These are phyloP conservation scores for Fabriciana adippe DNA, from an alignment of 2,888 invertebrate species.

Conservation along the genomic window DNA sequence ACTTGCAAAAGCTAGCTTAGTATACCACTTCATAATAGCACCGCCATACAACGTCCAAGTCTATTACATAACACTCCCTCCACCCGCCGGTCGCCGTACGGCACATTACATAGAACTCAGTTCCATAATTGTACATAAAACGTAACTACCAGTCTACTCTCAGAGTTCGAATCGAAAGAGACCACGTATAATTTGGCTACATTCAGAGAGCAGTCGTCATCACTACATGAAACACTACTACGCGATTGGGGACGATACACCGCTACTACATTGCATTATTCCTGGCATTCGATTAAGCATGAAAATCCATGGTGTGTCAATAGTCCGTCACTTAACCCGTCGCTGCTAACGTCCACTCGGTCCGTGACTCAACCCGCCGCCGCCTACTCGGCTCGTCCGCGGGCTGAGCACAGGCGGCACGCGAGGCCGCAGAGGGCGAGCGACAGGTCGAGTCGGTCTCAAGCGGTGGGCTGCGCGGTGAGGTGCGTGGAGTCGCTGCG, in stretches of 20 bases:
- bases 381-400: conserved; percentile 4
- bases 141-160: conserved; percentile 28
- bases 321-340: neutral
- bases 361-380: neutral
- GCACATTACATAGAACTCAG: conserved; percentile 33
- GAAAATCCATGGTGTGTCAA: neutral
- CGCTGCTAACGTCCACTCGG: too few species aligned
- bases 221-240: conserved; percentile 34
- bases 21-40: conserved; percentile 76
- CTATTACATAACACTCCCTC: conserved; percentile 33
- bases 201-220: conserved; percentile 20
- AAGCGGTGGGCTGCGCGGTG: conserved; percentile 50
- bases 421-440: conserved; percentile 37
- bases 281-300: conserved; percentile 18
- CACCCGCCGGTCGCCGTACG: conserved; percentile 34
- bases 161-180: conserved; percentile 21
- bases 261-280: conserved; percentile 30
- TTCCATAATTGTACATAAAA: conserved; percentile 28
- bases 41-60: conserved; percentile 61
- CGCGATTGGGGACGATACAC: conserved; percentile 30
- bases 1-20: conserved; percentile 59
- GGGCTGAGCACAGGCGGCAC: conserved; percentile 33
- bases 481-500: conserved; percentile 94
- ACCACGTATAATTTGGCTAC: conserved; percentile 29
- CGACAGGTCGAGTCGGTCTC: conserved; percentile 44